A percentile compares a stretch with the other conserved stretches of the same genome.
Evolutionary conservation across 2,113 vertebrate species (phyloP).

Genomic region (Notarius lentiginosus): DNA sequence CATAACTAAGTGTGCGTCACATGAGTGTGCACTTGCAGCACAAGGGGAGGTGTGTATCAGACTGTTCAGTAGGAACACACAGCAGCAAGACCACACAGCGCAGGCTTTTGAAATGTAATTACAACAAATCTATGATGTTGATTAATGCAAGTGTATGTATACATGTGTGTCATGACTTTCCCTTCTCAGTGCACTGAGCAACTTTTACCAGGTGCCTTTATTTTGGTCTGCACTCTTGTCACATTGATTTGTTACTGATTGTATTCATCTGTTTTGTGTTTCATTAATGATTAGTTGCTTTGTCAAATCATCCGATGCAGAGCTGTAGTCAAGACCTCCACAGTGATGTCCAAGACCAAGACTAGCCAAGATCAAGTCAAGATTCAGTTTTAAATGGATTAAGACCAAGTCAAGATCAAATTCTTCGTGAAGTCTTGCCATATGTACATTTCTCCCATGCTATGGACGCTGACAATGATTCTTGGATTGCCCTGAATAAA

Average conservation of each 20-base stretch:
- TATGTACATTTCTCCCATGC: background rate
- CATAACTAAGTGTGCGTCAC: slow-evolving; percentile 4
- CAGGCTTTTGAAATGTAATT: background rate
- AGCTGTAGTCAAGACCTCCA: background rate
- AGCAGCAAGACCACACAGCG: too few relatives aligned
- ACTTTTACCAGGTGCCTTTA: background rate
- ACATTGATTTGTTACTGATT: background rate
- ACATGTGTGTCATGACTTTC: background rate
- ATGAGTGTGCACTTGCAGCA: slow-evolving; percentile 17
- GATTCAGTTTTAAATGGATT: background rate
- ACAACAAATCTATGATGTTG: background rate
- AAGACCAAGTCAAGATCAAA: background rate
- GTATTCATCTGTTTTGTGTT: background rate
- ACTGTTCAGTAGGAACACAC: background rate
- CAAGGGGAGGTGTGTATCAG: slow-evolving; percentile 7
- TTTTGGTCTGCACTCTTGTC: too few relatives aligned
- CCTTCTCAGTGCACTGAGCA: background rate
- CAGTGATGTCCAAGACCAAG: background rate
- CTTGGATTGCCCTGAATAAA: background rate
- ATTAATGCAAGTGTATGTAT: background rate
- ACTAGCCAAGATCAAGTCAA: background rate
- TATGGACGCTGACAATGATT: background rate
- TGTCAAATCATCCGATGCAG: background rate
- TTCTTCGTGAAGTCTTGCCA: background rate
- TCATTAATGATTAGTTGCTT: background rate